phyloP scores from a whole-genome alignment of 2,888 invertebrate species.

The Sericinus montela region DNA sequence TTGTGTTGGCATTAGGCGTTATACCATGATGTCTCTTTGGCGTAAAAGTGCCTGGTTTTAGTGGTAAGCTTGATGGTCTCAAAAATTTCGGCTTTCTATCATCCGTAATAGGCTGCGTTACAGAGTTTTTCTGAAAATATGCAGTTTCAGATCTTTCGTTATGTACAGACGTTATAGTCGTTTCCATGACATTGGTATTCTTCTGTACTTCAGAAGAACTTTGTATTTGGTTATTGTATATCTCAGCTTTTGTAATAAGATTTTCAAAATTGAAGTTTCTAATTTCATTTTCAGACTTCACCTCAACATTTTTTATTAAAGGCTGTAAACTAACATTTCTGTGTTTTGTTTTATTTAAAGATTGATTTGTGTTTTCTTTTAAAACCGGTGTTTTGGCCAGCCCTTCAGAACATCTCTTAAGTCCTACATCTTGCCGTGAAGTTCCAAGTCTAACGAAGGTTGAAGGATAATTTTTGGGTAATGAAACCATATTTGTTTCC shows the following conservation, averaged over 20 bases:
- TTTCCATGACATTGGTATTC: constrained; percentile 55
- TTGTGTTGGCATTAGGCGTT: constrained; percentile 89
- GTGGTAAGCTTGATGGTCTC: constrained; percentile 88
- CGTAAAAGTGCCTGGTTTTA: constrained; percentile 91
- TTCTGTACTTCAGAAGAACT: constrained; percentile 65
- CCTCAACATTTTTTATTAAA: constrained; percentile 38
- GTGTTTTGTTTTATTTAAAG: constrained; percentile 42
- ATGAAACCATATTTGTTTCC: constrained; percentile 40
- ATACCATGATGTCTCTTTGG: constrained; percentile 90
- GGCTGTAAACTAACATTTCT: constrained; percentile 38
- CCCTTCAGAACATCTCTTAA: constrained; percentile 59
- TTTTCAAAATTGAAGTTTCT: constrained; percentile 73
- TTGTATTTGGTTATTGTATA: constrained; percentile 65
- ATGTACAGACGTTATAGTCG: constrained; percentile 31
- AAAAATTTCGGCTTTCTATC: constrained; percentile 83
- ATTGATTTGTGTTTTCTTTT: constrained; percentile 52
- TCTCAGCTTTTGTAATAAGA: constrained; percentile 73
- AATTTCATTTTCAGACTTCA: constrained; percentile 54
- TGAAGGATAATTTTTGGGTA: constrained; percentile 38
- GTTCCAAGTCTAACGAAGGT: constrained; percentile 37
- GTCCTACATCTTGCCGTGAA: constrained; percentile 44
- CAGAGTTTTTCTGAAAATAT: constrained; percentile 67
- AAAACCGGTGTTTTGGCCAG: constrained; percentile 48
- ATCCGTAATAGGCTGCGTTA: constrained; percentile 45
- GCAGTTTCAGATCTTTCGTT: constrained; percentile 72